These are phyloP conservation scores for Cryptophagus acutangulus DNA, from an alignment of 2,888 invertebrate species.

Conservation along the genomic window DNA sequence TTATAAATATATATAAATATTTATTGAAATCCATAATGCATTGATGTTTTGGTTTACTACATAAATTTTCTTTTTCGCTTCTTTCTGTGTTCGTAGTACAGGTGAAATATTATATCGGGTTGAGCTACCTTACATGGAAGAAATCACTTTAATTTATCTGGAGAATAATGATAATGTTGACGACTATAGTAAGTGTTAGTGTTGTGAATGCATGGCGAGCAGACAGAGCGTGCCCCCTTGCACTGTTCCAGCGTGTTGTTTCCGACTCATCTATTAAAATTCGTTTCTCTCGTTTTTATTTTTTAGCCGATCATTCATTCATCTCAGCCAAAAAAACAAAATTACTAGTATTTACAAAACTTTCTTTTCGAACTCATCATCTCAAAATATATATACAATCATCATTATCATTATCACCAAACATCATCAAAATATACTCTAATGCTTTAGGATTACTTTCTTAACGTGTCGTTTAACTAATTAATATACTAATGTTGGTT, in stretches of 20 bases:
- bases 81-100: constrained; percentile 55
- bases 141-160: constrained; percentile 90
- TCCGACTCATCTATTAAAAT: constrained; percentile 3
- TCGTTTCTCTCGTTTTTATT: too few relatives aligned
- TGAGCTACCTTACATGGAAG: constrained; percentile 90
- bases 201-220: constrained; percentile 55
- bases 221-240: constrained; percentile 26
- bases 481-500: too few relatives aligned
- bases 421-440: too few relatives aligned
- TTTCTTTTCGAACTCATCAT: too few relatives aligned
- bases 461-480: too few relatives aligned
- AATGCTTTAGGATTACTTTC: too few relatives aligned
- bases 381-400: too few relatives aligned
- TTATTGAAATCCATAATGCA: constrained; percentile 17
- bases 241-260: constrained; percentile 32
- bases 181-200: constrained; percentile 62
- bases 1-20: constrained; percentile 23
- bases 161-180: constrained; percentile 68
- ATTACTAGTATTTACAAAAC: too few relatives aligned
- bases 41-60: constrained; percentile 42
- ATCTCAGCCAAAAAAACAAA: too few relatives aligned
- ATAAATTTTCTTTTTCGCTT: constrained; percentile 49
- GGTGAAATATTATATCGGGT: constrained; percentile 90
- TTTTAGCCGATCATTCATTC: too few relatives aligned
- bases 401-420: too few relatives aligned